A percentile compares a stretch with the other conserved stretches of the same genome.
phyloP scores from a whole-genome alignment of 2,113 vertebrate species.

The Campylomormyrus tamandua region DNA sequence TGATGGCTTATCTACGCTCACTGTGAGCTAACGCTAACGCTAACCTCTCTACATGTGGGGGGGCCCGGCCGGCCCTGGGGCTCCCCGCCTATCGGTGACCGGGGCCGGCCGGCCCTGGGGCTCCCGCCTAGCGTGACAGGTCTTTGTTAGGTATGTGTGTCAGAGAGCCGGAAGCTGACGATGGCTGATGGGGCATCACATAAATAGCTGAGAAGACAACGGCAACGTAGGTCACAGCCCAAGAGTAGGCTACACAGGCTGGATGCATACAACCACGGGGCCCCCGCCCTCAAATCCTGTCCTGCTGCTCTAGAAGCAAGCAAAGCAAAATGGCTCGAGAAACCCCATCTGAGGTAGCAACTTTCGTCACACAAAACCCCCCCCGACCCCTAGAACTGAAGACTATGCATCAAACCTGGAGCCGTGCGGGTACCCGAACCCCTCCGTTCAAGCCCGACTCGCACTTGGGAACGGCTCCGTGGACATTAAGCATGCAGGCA shows the following conservation, averaged over 20 bases:
- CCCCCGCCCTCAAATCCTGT: neutral
- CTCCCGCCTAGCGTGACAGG: neutral
- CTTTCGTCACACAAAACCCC: neutral
- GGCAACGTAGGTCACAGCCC: neutral
- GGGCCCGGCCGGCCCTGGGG: neutral
- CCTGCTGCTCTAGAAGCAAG: neutral
- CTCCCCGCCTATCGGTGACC: neutral
- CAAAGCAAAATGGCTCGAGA: neutral
- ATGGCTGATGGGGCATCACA: neutral
- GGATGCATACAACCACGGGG: neutral
- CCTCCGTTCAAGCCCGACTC: slow-evolving; percentile 27
- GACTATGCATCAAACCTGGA: slow-evolving; percentile 1
- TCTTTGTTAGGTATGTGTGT: neutral
- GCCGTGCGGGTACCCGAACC: neutral
- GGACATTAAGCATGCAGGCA: slow-evolving; percentile 47
- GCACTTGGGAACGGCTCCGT: slow-evolving; percentile 24
- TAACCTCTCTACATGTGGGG: neutral
- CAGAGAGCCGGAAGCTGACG: neutral
- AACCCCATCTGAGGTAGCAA: neutral
- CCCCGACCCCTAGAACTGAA: neutral
- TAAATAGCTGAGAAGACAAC: neutral
- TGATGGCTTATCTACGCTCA: slow-evolving; percentile 25
- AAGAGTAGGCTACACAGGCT: neutral
- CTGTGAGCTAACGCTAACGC: neutral
- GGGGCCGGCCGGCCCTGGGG: too few relatives aligned